Base-by-base conservation (phyloP, 2,113 vertebrate species). In the Notothenia coriiceps region DNA sequence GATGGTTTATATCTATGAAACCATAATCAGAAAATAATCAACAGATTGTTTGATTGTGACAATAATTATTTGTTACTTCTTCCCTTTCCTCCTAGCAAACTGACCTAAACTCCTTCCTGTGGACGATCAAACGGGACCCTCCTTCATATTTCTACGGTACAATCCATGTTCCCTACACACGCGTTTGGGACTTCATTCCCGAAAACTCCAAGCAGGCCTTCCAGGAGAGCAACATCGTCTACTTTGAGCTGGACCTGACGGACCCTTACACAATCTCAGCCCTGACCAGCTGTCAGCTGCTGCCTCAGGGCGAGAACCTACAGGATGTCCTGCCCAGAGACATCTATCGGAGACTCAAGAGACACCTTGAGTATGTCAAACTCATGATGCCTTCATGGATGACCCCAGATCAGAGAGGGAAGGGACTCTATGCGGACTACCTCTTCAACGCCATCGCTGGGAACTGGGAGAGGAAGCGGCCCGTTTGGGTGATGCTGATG, bases 401-500 rank as follows among this genome's bases (percentile, higher is more conserved):
- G 96, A 97, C 96, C 0, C 96, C 96, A 0, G 97, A 97, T 85
- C 97, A 97, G 87, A 87, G 91, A 5, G 96, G 96, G 8, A 96
- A 96, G 77, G 97, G 97, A 7, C 94, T 98, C 6, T 98, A 97
- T 0, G 96, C 96, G 0, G 96, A 97, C 85, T 97, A 97, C 87
- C 96, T 98, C 74, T 98, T 97, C 89, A 98, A 96, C 0, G 97
- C 97, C 80, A 97, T 98, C 10, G 95, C 95, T 0, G 97, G 97
- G 15, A 97, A 97, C 93, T 97, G 96, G 97, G 96, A 97, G 82
- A 84, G 94, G 76, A 97, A 97, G 89, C 95, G 96, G 20, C 97
- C 97, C 0, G 93, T 97, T 11, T 98, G 97, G 97, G 96, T 97
- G 82, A 97, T 97, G 96, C 89, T 98, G 74, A 97, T 97, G 96